phyloP scores from a whole-genome alignment of 2,797 vertebrate species.

The Dermochelys coriacea region DNA sequence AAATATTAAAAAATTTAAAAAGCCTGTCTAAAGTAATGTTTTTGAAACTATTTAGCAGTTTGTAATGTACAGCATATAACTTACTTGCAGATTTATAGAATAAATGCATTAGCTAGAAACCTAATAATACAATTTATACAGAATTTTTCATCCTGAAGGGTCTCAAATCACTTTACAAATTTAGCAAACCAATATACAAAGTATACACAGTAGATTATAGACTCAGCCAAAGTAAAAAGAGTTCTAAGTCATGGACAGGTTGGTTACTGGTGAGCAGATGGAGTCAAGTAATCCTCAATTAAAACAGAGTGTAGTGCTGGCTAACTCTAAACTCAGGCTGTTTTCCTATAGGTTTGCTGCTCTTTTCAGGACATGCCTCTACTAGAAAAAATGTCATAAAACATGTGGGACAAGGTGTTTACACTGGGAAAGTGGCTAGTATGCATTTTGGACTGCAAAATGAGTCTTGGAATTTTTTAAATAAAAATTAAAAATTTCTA shows the following conservation, averaged over 20 bases:
- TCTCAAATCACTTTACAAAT: accelerated
- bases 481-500: too few relatives aligned
- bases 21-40: background rate
- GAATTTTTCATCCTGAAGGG: accelerated
- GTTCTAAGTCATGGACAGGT: background rate
- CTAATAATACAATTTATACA: accelerated
- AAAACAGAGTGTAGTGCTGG: background rate
- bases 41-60: accelerated
- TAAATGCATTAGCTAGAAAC: background rate
- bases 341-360: background rate
- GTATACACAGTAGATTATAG: background rate
- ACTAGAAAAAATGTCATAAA: too few relatives aligned
- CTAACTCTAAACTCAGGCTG: too few relatives aligned
- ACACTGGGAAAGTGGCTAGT: background rate
- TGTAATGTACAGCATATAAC: accelerated
- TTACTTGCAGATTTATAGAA: accelerated
- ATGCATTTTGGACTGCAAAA: background rate
- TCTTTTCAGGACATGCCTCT: too few relatives aligned
- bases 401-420: too few relatives aligned
- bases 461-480: background rate
- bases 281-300: background rate
- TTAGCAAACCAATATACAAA: background rate
- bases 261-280: background rate
- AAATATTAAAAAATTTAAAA: background rate
- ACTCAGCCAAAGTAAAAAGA: background rate